Base-by-base conservation (phyloP, 2,797 vertebrate species). In the Acanthornis magna region DNA sequence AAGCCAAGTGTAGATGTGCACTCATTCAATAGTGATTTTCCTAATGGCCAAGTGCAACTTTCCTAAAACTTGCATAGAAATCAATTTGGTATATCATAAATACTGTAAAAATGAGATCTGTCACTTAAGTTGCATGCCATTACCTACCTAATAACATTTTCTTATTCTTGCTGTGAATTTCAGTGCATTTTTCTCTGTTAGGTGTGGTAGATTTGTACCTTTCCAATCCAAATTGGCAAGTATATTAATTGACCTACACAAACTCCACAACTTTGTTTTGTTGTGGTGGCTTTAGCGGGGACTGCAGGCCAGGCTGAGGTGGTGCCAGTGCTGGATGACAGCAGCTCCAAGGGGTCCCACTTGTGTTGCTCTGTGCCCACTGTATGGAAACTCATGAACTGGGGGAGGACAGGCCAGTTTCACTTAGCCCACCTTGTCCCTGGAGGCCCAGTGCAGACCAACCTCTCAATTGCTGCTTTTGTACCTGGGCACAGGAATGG, bases 321-420 rank as follows among this genome's bases (percentile, higher is more conserved):
- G 45, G 10, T 60, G n/a, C 26, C 42, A 25, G 12, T 78, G 42
- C 38, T 38, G 86, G 25, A 17, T 66, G 38, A 16, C 48, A 45
- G 48, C 27, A 61, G 51, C 50, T 83, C 53, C 11, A 1, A 10
- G 36, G 26, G 17, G 15, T 60, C 10, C 32, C 10, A 3, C 8
- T 30, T 23, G 4, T 45, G 32, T 36, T 63, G 45, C 36, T 48
- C 3, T 4, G 1, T 3, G 1, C 13, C 10, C 0, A 0, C 34
- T 54, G 15, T 19, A 5, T 40, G 30, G 60, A 72, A 32, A 14
- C 14, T 27, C 2, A 0, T 40, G 42, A 54, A 7, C 6, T 14
- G 12, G 18, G 27, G 11, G 16, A 25, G 25, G 26, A 48, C 29
- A 53, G 76, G 7, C 14, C 43, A 13, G 10, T 54, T 53, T 40